Evolutionary conservation across 2,113 vertebrate genomes (phyloP).

Genomic region (Psophia crepitans): DNA sequence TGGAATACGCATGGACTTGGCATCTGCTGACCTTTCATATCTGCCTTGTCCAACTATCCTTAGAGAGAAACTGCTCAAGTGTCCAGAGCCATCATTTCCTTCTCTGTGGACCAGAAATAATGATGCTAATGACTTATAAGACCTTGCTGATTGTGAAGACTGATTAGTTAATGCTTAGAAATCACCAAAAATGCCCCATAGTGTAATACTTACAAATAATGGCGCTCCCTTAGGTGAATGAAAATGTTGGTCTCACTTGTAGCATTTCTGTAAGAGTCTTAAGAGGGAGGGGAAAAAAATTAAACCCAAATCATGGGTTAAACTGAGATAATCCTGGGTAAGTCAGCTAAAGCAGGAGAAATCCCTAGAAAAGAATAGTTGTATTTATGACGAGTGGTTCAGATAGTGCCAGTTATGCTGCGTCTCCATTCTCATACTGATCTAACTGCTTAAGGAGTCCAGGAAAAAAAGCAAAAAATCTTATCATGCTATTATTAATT

Average conservation of each 20-base stretch:
- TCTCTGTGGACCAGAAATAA: background rate
- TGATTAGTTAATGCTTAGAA: background rate
- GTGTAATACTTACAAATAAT: background rate
- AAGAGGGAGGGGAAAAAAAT: background rate
- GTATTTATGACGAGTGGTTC: background rate
- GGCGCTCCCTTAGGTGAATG: rapidly evolving
- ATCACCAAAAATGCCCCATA: rapidly evolving
- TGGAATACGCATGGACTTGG: background rate
- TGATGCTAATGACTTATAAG: background rate
- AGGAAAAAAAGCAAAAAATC: background rate
- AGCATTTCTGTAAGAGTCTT: background rate
- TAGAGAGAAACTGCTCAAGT: background rate
- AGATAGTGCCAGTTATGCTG: background rate
- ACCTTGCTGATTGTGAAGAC: background rate
- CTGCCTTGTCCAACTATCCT: background rate
- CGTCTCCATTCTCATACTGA: background rate
- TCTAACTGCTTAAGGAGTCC: background rate
- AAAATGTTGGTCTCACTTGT: background rate
- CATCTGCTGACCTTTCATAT: background rate
- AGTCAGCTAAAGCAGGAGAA: background rate
- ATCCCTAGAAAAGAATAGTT: background rate
- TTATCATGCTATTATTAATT: background rate
- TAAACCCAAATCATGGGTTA: background rate
- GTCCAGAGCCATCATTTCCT: background rate
- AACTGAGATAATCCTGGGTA: slow-evolving; percentile 4